A percentile compares a stretch with the other conserved stretches of the same genome.
These are phyloP conservation scores for Aethes cnicana DNA, from an alignment of 2,888 invertebrate species.

Conservation along the genomic window DNA sequence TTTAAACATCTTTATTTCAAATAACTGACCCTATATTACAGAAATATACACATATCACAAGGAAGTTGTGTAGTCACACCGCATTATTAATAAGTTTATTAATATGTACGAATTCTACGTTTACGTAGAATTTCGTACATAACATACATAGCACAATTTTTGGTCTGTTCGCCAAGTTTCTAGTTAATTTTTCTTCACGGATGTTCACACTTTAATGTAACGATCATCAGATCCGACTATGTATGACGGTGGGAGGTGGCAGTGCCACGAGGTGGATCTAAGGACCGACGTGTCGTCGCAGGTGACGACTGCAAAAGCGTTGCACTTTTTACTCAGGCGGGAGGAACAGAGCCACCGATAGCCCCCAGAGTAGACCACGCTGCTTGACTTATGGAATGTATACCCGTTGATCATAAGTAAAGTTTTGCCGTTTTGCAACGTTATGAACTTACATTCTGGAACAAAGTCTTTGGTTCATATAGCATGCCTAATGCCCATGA, in stretches of 20 bases:
- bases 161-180: too few relatives aligned
- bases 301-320: slow-evolving; percentile 24
- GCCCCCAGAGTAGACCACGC: slow-evolving; percentile 15
- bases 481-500: too few relatives aligned
- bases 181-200: not conserved
- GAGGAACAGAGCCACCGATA: slow-evolving; percentile 24
- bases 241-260: slow-evolving; percentile 5
- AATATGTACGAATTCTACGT: too few relatives aligned
- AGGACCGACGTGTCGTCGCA: slow-evolving; percentile 14
- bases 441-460: slow-evolving; percentile 19
- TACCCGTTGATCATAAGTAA: slow-evolving; percentile 23
- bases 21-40: too few relatives aligned
- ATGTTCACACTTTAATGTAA: slow-evolving; percentile 2
- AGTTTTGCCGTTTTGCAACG: slow-evolving; percentile 4
- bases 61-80: too few relatives aligned
- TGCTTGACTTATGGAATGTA: slow-evolving; percentile 15
- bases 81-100: too few relatives aligned
- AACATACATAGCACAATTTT: too few relatives aligned
- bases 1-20: too few relatives aligned
- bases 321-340: slow-evolving; percentile 19
- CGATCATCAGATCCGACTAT: not conserved
- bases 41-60: too few relatives aligned
- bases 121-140: too few relatives aligned
- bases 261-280: not conserved
- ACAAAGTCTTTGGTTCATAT: slow-evolving; percentile 1